A percentile compares a stretch with the other conserved stretches of the same genome.
These are phyloP conservation scores for Drosophila malerkotliana DNA, from an alignment of 1,140 invertebrate species.

Conservation along the genomic window DNA sequence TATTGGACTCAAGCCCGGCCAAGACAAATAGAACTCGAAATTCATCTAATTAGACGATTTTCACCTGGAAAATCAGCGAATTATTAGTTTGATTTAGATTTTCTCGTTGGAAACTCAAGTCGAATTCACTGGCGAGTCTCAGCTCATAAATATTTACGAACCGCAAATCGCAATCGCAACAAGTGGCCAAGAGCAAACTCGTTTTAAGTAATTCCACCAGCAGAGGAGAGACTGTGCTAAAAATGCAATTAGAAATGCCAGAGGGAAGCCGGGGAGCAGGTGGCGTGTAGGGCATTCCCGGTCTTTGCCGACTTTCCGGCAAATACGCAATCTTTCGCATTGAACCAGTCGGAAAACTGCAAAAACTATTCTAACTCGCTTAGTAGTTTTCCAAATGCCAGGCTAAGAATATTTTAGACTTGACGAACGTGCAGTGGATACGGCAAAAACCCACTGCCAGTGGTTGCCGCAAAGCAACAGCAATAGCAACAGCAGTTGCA, in stretches of 20 bases:
- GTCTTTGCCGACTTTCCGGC: constrained; percentile 47
- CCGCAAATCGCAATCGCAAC: constrained; percentile 49
- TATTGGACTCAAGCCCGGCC: constrained; percentile 42
- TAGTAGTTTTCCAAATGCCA: constrained; percentile 76
- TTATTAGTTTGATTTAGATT: constrained; percentile 66
- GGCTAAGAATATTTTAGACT: constrained; percentile 75
- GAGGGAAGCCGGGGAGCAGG: constrained; percentile 13
- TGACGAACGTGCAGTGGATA: constrained; percentile 69
- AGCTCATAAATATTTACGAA: constrained; percentile 71
- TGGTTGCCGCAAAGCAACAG: constrained; percentile 15
- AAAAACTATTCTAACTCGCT: constrained; percentile 64
- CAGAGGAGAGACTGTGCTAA: constrained; percentile 25
- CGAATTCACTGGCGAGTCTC: constrained; percentile 30
- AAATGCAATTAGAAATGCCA: constrained; percentile 62
- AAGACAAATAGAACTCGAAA: constrained; percentile 69
- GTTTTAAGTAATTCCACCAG: constrained; percentile 51
- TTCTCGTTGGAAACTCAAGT: constrained; percentile 32
- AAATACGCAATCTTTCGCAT: constrained; percentile 49
- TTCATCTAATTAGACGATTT: constrained; percentile 68
- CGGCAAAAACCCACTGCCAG: constrained; percentile 19
- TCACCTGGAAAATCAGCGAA: constrained; percentile 68
- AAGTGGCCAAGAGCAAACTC: constrained; percentile 53
- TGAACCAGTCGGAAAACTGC: constrained; percentile 55
- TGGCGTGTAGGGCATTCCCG: constrained; percentile 64
- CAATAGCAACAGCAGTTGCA: constrained; percentile 34